Percentiles rank a stretch among this genome's conserved stretches.
phyloP scores from a whole-genome alignment of 1,140 invertebrate species.

The Apis mellifera region DNA sequence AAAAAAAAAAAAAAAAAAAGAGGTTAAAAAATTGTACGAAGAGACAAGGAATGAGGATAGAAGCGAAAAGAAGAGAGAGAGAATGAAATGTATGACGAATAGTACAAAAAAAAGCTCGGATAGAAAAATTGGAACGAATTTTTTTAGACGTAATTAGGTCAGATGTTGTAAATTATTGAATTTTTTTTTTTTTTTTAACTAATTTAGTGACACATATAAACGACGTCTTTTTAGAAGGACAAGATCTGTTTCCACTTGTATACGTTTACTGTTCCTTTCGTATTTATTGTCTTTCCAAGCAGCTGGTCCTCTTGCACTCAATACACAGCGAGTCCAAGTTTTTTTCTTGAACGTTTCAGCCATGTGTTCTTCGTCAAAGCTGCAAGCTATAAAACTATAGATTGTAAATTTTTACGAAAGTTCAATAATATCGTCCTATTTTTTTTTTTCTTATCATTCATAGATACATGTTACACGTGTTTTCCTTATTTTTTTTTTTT shows the following conservation, averaged over 20 bases:
- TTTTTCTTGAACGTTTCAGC: neutral
- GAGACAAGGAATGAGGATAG: neutral
- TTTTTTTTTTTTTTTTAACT: too few species aligned
- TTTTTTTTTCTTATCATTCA: neutral
- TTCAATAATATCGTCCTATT: neutral
- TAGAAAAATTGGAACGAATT: too few species aligned
- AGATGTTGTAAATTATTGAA: too few species aligned
- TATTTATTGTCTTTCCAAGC: neutral
- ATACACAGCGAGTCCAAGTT: neutral
- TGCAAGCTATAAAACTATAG: neutral
- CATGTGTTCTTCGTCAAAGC: slow-evolving; percentile 14
- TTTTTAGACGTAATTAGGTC: too few species aligned
- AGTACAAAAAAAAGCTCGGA: too few species aligned
- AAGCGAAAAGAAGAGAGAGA: neutral
- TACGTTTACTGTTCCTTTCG: too few species aligned
- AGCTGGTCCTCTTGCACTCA: neutral
- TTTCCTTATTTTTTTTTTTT: neutral
- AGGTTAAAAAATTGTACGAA: neutral
- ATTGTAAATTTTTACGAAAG: neutral
- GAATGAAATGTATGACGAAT: too few species aligned
- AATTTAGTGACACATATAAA: too few species aligned
- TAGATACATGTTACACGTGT: neutral
- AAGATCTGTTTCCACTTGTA: neutral
- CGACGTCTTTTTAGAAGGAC: too few species aligned
- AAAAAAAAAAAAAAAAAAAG: neutral